Evolutionary conservation across 2,888 invertebrate genomes (phyloP).

Genomic region (Blomia tropicalis): DNA sequence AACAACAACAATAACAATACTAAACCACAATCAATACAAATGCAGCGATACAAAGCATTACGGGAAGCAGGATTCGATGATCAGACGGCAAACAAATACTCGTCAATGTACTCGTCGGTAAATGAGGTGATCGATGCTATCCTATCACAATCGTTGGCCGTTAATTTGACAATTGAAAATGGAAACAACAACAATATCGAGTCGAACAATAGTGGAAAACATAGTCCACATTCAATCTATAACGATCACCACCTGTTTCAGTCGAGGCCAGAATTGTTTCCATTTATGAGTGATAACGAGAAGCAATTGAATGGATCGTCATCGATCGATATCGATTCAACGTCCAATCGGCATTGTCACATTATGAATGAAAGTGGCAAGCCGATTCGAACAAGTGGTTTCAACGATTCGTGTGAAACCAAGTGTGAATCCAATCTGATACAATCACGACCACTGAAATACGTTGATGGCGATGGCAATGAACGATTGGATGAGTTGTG

Average conservation of each 20-base stretch:
- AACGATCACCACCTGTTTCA: not conserved
- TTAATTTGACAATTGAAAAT: slow-evolving; percentile 11
- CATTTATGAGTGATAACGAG: not conserved
- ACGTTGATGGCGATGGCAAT: not conserved
- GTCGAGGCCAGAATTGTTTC: not conserved
- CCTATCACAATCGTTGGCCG: slow-evolving; percentile 10
- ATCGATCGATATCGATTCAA: not conserved
- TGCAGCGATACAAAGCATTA: slow-evolving; percentile 17
- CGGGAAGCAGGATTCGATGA: slow-evolving; percentile 22
- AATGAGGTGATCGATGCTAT: slow-evolving; percentile 20
- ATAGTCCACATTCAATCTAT: not conserved
- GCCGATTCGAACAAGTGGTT: not conserved
- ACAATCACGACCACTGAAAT: no score
- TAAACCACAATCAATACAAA: not conserved
- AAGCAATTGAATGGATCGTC: not conserved
- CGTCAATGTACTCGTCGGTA: slow-evolving; percentile 17
- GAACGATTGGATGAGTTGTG: not conserved
- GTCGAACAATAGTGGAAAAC: not conserved
- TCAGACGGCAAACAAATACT: slow-evolving; percentile 16
- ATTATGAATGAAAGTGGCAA: not conserved
- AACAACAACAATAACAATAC: not conserved
- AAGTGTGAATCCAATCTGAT: no score
- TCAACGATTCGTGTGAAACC: no score
- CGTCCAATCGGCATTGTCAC: not conserved
- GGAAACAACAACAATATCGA: not conserved